Evolutionary conservation across 2,113 vertebrate species (phyloP).

Genomic region (Genyomyrus donnyi): DNA sequence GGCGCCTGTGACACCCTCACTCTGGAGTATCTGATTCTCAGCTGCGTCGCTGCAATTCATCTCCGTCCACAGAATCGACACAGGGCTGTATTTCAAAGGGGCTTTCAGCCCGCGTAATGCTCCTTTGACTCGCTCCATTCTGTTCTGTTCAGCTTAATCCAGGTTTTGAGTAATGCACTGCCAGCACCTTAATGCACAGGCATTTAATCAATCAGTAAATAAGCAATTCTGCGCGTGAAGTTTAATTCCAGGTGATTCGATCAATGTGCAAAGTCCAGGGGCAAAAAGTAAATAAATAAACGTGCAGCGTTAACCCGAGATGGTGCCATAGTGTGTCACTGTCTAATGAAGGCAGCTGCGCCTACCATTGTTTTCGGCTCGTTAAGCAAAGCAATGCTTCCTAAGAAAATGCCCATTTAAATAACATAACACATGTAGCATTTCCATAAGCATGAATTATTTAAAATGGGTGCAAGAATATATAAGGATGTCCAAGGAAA

Average conservation of each 20-base stretch:
- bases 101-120: not conserved
- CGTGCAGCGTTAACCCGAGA: not conserved
- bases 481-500: not conserved
- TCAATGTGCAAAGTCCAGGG: conserved; percentile 1
- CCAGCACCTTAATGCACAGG: conserved; percentile 3
- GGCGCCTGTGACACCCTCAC: not conserved
- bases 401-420: not conserved
- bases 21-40: not conserved
- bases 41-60: not conserved
- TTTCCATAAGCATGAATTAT: not conserved
- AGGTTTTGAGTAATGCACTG: conserved; percentile 21
- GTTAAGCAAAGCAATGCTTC: not conserved
- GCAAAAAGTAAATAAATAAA: not conserved
- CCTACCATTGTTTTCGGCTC: not conserved
- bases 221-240: not conserved
- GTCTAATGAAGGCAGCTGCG: not conserved
- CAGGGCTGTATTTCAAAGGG: not conserved
- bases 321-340: not conserved
- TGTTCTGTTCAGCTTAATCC: conserved; percentile 13
- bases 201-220: conserved; percentile 24
- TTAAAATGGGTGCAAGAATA: not conserved
- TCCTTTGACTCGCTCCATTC: not conserved
- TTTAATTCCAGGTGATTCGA: conserved; percentile 16
- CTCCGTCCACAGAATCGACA: not conserved
- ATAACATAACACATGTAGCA: not conserved